Evolutionary conservation across 2,888 invertebrate species (phyloP).

Genomic region (Octodonta nipae): DNA sequence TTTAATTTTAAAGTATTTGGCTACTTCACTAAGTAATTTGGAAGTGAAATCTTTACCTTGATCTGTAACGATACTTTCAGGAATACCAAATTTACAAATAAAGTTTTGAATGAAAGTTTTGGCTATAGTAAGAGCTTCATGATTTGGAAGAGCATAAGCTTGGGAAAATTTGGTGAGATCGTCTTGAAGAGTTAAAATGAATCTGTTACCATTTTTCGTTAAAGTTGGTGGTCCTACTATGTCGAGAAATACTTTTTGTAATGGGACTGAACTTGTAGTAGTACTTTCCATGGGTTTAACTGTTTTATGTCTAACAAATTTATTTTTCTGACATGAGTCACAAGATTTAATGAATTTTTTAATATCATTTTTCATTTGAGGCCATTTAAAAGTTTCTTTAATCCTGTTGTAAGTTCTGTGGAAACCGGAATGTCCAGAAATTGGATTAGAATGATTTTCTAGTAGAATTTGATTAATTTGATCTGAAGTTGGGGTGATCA

Average conservation of each 20-base stretch:
- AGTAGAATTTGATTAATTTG: no score
- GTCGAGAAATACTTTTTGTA: conserved; percentile 21
- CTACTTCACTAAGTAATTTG: conserved; percentile 22
- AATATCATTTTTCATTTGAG: no score
- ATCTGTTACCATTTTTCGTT: conserved; percentile 23
- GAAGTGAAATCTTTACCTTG: conserved; percentile 29
- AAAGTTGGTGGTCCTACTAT: conserved; percentile 24
- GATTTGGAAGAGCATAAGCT: conserved; percentile 16
- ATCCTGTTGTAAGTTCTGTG: no score
- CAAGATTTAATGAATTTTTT: no score
- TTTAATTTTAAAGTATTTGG: conserved; percentile 23
- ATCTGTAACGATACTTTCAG: conserved; percentile 21
- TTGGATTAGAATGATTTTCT: no score
- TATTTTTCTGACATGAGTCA: no score
- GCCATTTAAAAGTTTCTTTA: no score
- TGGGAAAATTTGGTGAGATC: conserved; percentile 26
- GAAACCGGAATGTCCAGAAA: no score
- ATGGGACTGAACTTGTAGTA: conserved; percentile 19
- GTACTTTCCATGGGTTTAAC: no score
- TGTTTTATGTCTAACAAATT: no score
- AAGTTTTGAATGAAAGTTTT: conserved; percentile 14
- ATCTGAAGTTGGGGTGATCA: no score
- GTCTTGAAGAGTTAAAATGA: conserved; percentile 27
- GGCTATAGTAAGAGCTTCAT: conserved; percentile 23
- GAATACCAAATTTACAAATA: conserved; percentile 17